Evolutionary conservation across 2,888 invertebrate genomes (phyloP).

Genomic region (Oligia fasciuncula): DNA sequence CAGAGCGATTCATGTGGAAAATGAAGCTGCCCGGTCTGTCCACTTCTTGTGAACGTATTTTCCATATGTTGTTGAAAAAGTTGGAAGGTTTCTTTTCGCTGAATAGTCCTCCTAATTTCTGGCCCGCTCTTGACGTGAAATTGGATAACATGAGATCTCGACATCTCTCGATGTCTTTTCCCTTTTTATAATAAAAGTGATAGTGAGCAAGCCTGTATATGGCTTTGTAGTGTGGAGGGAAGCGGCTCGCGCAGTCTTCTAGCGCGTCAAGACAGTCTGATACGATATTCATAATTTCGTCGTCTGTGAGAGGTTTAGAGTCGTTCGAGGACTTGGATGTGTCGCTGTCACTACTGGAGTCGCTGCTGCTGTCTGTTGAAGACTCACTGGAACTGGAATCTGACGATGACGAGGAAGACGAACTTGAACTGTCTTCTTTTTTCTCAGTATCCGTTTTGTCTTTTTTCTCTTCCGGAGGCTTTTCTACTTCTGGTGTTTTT

Average conservation of each 20-base stretch:
- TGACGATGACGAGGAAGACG: slow-evolving; percentile 84
- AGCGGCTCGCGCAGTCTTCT: slow-evolving; percentile 95
- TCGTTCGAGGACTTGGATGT: slow-evolving; percentile 82
- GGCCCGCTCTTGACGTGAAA: slow-evolving; percentile 91
- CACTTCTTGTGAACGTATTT: slow-evolving; percentile 96
- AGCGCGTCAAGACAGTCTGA: slow-evolving; percentile 93
- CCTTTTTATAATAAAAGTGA: slow-evolving; percentile 93
- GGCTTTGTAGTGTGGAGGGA: slow-evolving; percentile 98
- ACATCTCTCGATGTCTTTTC: slow-evolving; percentile 92
- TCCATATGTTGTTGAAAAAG: slow-evolving; percentile 98
- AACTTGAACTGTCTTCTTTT: slow-evolving; percentile 81
- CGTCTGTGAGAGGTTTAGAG: slow-evolving; percentile 83
- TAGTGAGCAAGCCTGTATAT: slow-evolving; percentile 96
- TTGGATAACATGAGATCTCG: slow-evolving; percentile 93
- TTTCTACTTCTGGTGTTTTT: slow-evolving; percentile 58
- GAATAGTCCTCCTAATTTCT: slow-evolving; percentile 95
- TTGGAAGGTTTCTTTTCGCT: slow-evolving; percentile 95
- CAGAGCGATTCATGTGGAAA: slow-evolving; percentile 96
- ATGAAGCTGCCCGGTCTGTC: slow-evolving; percentile 98
- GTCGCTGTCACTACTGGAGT: slow-evolving; percentile 89
- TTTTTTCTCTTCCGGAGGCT: slow-evolving; percentile 65
- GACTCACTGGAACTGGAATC: slow-evolving; percentile 90
- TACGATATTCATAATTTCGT: slow-evolving; percentile 91
- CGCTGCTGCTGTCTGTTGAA: slow-evolving; percentile 87
- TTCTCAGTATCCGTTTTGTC: slow-evolving; percentile 72